Evolutionary conservation across 2,113 vertebrate species (phyloP).

Genomic region (Cathartes aura): DNA sequence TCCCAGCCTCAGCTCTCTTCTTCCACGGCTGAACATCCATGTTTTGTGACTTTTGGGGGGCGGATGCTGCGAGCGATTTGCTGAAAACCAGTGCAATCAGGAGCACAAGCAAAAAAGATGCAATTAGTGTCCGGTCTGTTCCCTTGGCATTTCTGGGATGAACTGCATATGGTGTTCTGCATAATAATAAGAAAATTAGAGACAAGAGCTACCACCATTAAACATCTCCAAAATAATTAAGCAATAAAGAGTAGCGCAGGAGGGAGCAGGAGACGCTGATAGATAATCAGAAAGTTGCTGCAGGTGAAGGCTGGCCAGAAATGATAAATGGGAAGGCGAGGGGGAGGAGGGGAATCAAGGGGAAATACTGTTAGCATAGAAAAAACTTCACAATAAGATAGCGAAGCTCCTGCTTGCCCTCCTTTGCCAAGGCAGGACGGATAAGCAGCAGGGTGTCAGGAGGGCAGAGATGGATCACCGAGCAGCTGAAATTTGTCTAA

Average conservation of each 20-base stretch:
- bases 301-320: background rate
- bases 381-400: background rate
- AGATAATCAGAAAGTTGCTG: background rate
- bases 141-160: background rate
- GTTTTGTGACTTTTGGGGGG: rapidly evolving
- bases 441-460: background rate
- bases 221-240: background rate
- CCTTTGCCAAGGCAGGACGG: background rate
- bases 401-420: background rate
- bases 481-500: background rate
- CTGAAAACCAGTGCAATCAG: background rate
- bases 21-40: rapidly evolving
- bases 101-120: background rate
- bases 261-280: background rate
- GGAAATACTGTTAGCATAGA: background rate
- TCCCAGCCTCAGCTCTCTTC: background rate
- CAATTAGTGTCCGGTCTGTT: background rate
- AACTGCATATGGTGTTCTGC: background rate
- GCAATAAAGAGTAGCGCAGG: background rate
- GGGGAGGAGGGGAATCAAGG: background rate
- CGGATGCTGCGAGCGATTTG: rapidly evolving
- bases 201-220: background rate
- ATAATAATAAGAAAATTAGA: background rate
- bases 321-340: background rate
- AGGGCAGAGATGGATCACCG: background rate